These are phyloP conservation scores for Athrips mouffetella DNA, from an alignment of 2,888 invertebrate species.

Conservation along the genomic window DNA sequence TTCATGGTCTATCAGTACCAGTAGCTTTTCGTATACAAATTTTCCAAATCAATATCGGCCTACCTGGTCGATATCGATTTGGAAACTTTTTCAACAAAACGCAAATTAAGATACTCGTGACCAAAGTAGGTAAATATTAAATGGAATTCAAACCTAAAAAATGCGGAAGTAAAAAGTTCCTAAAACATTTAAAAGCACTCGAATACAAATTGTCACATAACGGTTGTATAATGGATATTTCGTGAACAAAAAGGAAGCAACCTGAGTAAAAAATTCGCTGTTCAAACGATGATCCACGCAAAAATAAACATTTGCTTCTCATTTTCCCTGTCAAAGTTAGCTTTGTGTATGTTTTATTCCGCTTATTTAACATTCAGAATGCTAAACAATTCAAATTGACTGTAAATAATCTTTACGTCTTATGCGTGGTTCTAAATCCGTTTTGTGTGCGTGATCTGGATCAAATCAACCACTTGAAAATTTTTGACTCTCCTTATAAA, in stretches of 20 bases:
- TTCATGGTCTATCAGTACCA: too few relatives aligned
- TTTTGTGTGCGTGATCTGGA: too few relatives aligned
- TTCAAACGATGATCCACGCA: constrained; percentile 27
- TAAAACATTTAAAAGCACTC: background rate
- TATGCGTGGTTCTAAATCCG: too few relatives aligned
- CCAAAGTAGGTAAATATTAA: too few relatives aligned
- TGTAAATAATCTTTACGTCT: background rate
- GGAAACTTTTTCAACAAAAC: too few relatives aligned
- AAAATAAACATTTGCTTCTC: constrained; percentile 36
- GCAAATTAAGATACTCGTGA: too few relatives aligned
- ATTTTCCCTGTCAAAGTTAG: constrained; percentile 28
- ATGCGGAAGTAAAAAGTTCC: background rate
- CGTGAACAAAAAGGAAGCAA: constrained; percentile 18
- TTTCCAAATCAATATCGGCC: too few relatives aligned
- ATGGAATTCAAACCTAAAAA: background rate
- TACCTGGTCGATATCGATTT: too few relatives aligned
- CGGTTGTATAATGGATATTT: background rate
- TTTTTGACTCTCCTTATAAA: too few relatives aligned
- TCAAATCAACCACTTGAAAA: too few relatives aligned
- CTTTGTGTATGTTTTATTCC: constrained; percentile 28
- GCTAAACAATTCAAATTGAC: constrained; percentile 6
- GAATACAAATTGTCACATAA: background rate
- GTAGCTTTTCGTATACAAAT: too few relatives aligned
- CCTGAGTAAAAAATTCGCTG: constrained; percentile 18
- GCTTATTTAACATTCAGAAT: constrained; percentile 31